Percentiles rank a stretch among this genome's conserved stretches.
These are phyloP conservation scores for Tetrao urogallus DNA, from an alignment of 2,113 vertebrate genomes.

Conservation along the genomic window DNA sequence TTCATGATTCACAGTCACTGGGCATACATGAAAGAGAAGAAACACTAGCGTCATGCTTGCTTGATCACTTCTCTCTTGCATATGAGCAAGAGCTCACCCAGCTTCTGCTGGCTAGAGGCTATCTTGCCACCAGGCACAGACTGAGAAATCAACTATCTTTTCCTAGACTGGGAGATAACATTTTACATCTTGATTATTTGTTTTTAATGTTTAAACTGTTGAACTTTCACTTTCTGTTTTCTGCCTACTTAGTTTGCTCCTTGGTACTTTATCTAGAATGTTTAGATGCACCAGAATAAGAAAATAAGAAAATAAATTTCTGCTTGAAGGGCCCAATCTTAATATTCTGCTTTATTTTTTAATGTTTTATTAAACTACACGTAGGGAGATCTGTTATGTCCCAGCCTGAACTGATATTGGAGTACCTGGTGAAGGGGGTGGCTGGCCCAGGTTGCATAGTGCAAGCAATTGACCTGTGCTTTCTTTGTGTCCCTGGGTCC, in stretches of 20 bases:
- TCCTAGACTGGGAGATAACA: not conserved
- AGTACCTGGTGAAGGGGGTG: too few relatives aligned
- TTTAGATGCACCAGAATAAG: not conserved
- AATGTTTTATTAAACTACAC: not conserved
- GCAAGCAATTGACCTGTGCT: too few relatives aligned
- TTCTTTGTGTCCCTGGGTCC: too few relatives aligned
- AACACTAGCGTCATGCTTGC: not conserved
- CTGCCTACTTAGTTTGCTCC: not conserved
- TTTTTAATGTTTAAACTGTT: slow-evolving; percentile 15
- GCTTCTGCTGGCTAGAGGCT: not conserved
- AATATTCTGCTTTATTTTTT: not conserved
- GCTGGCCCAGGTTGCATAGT: too few relatives aligned
- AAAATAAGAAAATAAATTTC: not conserved
- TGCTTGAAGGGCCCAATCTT: not conserved
- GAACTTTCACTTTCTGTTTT: slow-evolving; percentile 17
- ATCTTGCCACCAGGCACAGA: not conserved
- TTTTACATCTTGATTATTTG: not conserved
- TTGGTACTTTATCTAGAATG: not conserved
- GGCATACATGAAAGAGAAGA: not conserved
- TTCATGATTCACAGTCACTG: slow-evolving; percentile 78
- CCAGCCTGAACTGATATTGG: too few relatives aligned
- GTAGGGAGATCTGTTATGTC: too few relatives aligned
- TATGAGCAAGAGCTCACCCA: not conserved
- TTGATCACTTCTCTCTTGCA: not conserved
- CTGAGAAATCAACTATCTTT: not conserved